These are phyloP conservation scores for Mizuhopecten yessoensis DNA, from an alignment of 1,140 invertebrate genomes.

Conservation along the genomic window DNA sequence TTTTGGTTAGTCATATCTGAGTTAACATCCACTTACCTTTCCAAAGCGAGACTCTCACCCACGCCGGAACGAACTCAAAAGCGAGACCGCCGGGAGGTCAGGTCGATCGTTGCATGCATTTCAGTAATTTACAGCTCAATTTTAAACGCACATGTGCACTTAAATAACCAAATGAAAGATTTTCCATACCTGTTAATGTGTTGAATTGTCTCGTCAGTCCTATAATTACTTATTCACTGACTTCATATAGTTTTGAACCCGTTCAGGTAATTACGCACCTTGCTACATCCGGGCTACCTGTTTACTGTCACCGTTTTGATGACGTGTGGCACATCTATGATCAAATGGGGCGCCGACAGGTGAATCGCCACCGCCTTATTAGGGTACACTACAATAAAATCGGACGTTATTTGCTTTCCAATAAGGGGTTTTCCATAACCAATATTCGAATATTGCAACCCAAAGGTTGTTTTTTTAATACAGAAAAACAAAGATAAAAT, in stretches of 20 bases:
- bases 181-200: not conserved
- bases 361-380: not conserved
- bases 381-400: no score
- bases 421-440: no score
- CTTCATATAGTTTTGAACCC: not conserved
- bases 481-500: no score
- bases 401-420: no score
- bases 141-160: not conserved
- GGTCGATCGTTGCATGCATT: not conserved
- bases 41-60: not conserved
- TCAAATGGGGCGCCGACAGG: constrained; percentile 29
- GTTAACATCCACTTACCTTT: not conserved
- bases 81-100: not conserved
- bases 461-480: no score
- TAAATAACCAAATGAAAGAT: not conserved
- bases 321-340: not conserved
- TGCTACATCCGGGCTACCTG: constrained; percentile 30
- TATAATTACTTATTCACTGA: not conserved
- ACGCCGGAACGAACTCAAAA: not conserved
- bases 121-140: not conserved
- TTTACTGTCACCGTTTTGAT: constrained; percentile 33
- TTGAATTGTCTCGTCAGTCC: not conserved
- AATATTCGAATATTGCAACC: no score
- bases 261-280: constrained; percentile 15
- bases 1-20: not conserved